These are phyloP conservation scores for Drosophila melanica DNA, from an alignment of 1,140 invertebrate genomes.

Conservation along the genomic window DNA sequence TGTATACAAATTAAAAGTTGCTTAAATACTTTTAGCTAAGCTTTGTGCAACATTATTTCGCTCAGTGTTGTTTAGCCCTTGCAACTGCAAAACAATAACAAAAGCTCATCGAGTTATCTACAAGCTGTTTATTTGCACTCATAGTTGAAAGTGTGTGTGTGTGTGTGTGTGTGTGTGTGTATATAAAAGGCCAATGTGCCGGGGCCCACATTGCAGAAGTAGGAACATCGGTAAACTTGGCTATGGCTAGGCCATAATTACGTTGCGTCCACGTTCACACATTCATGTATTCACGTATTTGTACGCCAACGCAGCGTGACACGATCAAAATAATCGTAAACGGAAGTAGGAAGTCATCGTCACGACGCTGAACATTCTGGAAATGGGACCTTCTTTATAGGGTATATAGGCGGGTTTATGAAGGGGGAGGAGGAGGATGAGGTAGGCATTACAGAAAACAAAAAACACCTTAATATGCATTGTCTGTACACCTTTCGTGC, in stretches of 20 bases:
- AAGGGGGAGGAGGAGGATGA: not conserved
- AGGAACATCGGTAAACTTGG: conserved; percentile 21
- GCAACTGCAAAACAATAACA: conserved; percentile 38
- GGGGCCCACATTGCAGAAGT: conserved; percentile 7
- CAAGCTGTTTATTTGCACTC: conserved; percentile 3
- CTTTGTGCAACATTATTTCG: not conserved
- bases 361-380: conserved; percentile 44
- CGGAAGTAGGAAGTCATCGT: conserved; percentile 58
- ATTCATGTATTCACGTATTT: conserved; percentile 18
- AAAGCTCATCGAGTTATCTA: conserved; percentile 29
- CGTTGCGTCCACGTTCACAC: conserved; percentile 28
- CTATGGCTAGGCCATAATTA: conserved; percentile 39
- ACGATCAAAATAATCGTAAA: conserved; percentile 36
- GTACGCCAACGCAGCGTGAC: conserved; percentile 52
- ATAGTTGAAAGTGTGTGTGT: not conserved
- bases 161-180: not conserved
- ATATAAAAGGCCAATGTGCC: conserved; percentile 39
- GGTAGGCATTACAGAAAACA: not conserved
- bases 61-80: conserved; percentile 31
- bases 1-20: too few species aligned
- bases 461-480: conserved; percentile 29
- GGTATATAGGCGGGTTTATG: too few species aligned
- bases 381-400: conserved; percentile 8
- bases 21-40: too few species aligned
- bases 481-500: conserved; percentile 21